These are phyloP conservation scores for Dynastes grantii DNA, from an alignment of 2,888 invertebrate species.

Conservation along the genomic window DNA sequence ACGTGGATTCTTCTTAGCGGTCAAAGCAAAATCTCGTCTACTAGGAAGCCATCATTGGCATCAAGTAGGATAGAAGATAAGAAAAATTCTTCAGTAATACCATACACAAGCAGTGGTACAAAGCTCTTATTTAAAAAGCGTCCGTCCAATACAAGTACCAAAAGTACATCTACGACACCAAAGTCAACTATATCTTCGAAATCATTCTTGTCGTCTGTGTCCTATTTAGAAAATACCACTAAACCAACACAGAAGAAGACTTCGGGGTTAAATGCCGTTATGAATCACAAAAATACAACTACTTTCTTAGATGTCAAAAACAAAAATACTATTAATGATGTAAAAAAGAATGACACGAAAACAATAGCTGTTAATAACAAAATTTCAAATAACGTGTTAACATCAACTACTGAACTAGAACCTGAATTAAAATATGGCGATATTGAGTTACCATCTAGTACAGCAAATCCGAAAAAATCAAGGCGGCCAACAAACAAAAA, in stretches of 20 bases:
- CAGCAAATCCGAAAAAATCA: conserved; percentile 59
- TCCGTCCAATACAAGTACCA: conserved; percentile 58
- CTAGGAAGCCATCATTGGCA: conserved; percentile 59
- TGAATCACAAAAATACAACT: too few relatives aligned
- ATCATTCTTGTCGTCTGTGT: conserved; percentile 32
- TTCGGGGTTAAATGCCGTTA: background rate
- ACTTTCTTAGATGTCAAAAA: background rate
- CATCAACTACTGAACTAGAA: conserved; percentile 43
- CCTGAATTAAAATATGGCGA: conserved; percentile 68
- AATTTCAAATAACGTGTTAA: background rate
- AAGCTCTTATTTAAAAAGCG: conserved; percentile 65
- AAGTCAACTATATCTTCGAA: conserved; percentile 56
- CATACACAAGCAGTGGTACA: conserved; percentile 53
- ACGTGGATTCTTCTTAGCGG: conserved; percentile 84
- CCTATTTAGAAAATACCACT: conserved; percentile 52
- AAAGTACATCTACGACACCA: conserved; percentile 59
- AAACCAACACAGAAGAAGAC: background rate
- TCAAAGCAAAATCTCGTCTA: conserved; percentile 65
- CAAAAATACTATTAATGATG: background rate
- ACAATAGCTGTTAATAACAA: conserved; percentile 60
- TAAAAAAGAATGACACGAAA: too few relatives aligned
- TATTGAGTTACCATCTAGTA: conserved; percentile 60
- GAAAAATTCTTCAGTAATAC: conserved; percentile 55
- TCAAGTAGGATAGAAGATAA: conserved; percentile 51
- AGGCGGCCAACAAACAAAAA: conserved; percentile 70